Conservation (phyloP, 2,113 vertebrate genomes). For the Ceuthmochares aereus region DNA sequence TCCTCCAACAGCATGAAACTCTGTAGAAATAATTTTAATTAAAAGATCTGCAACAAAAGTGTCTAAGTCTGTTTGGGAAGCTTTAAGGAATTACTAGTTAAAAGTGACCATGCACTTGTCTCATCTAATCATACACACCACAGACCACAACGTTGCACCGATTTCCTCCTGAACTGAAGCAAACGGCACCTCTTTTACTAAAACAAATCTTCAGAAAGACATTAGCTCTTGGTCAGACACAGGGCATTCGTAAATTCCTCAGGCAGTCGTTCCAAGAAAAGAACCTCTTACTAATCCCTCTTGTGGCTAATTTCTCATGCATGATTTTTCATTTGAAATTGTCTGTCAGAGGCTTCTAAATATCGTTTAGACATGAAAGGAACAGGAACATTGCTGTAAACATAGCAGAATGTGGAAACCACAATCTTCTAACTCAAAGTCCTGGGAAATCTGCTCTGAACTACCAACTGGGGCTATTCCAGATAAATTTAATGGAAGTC, state of each 20-base stretch:
- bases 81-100: not conserved
- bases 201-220: not conserved
- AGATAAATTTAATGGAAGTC: fast-evolving
- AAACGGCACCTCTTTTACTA: not conserved
- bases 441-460: not conserved
- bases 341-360: not conserved
- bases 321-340: not conserved
- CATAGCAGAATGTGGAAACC: fast-evolving
- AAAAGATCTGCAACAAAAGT: not conserved
- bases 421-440: not conserved
- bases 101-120: not conserved
- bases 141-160: fast-evolving
- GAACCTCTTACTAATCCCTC: not conserved
- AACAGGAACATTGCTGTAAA: not conserved
- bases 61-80: not conserved
- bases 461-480: too few species aligned
- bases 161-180: not conserved
- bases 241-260: not conserved
- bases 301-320: not conserved
- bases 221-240: not conserved
- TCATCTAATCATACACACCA: not conserved
- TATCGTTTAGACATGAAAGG: not conserved
- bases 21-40: not conserved
- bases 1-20: not conserved
- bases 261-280: not conserved